phyloP scores from a whole-genome alignment of 2,113 vertebrate genomes.

The Passer domesticus region DNA sequence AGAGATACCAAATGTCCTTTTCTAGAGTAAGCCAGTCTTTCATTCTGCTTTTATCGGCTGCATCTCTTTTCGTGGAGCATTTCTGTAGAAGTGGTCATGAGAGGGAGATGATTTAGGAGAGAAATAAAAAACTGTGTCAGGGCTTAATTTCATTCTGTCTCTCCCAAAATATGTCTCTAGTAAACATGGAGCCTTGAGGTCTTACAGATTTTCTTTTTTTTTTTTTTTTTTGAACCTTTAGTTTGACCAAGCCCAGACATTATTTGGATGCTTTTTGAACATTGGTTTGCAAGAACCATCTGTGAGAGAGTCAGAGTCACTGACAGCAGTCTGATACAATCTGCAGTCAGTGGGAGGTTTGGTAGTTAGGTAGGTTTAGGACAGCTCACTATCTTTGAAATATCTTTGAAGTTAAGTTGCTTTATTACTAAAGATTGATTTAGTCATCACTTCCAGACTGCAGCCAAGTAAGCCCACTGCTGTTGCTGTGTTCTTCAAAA shows the following conservation, averaged over 20 bases:
- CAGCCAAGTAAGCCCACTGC: neutral
- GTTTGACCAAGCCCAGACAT: neutral
- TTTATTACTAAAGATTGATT: neutral
- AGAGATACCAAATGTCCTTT: neutral
- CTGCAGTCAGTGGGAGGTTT: neutral
- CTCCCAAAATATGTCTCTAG: neutral
- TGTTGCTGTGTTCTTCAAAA: neutral
- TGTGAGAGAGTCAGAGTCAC: neutral
- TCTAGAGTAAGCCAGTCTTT: neutral
- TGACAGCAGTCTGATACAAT: neutral
- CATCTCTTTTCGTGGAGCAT: neutral
- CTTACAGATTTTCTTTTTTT: neutral
- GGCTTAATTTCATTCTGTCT: neutral
- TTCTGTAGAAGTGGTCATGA: neutral
- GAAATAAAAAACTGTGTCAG: neutral
- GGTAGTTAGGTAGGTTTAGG: neutral
- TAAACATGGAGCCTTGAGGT: neutral
- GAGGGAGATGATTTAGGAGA: neutral
- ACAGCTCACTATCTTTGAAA: neutral
- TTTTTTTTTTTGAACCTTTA: neutral
- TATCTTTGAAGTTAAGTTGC: neutral
- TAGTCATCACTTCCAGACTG: neutral
- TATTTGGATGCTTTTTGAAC: neutral
- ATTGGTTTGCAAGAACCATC: neutral
- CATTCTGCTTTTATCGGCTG: neutral